Evolutionary conservation across 1,140 invertebrate species (phyloP).

Genomic region (Manduca sexta): DNA sequence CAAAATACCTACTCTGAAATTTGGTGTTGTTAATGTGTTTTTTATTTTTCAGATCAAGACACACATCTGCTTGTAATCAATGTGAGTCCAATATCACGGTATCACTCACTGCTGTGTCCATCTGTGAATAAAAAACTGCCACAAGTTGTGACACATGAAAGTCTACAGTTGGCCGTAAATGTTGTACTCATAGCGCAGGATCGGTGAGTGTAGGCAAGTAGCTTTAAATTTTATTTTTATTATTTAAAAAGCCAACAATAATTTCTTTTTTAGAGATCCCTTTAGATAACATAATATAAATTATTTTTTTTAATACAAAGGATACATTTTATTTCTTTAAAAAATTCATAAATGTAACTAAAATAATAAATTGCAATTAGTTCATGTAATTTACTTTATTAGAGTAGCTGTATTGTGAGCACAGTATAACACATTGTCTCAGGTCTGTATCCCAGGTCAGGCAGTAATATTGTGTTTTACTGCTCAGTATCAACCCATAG

Average conservation of each 20-base stretch:
- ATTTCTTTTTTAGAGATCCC: not conserved
- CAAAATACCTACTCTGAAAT: too few relatives aligned
- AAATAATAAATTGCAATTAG: too few relatives aligned
- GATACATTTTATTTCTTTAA: slow-evolving; percentile 16
- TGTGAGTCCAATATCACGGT: slow-evolving; percentile 80
- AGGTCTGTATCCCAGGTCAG: too few relatives aligned
- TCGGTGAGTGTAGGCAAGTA: slow-evolving; percentile 51
- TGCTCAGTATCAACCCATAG: too few relatives aligned
- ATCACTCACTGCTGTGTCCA: slow-evolving; percentile 79
- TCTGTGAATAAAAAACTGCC: slow-evolving; percentile 73
- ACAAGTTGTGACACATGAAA: slow-evolving; percentile 69
- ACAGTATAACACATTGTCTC: too few relatives aligned
- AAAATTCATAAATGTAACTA: too few relatives aligned
- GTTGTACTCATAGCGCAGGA: slow-evolving; percentile 34
- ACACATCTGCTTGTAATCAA: slow-evolving; percentile 76
- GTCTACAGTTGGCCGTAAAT: slow-evolving; percentile 36
- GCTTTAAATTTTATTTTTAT: not conserved
- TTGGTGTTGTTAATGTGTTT: too few relatives aligned
- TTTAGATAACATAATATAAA: not conserved
- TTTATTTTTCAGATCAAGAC: slow-evolving; percentile 57
- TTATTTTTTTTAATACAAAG: not conserved
- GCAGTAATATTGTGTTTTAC: too few relatives aligned
- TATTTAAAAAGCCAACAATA: too few relatives aligned
- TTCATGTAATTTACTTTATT: too few relatives aligned
- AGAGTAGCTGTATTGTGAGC: too few relatives aligned